Conservation (phyloP, 1,140 invertebrate genomes). For the Apocrypta bakeri region DNA sequence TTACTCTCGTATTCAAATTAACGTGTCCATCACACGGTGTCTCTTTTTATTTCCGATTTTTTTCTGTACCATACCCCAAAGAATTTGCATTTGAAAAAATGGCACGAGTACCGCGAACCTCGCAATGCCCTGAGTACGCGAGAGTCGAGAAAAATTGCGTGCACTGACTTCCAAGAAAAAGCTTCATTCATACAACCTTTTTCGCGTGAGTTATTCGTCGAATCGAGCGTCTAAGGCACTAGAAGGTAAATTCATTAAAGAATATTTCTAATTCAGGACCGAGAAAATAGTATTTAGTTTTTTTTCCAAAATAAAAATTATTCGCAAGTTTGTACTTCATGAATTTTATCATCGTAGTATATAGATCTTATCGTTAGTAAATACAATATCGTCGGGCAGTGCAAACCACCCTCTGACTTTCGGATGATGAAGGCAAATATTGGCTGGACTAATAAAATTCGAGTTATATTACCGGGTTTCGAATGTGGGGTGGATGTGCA, state of each 20-base stretch:
- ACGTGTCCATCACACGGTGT: neutral
- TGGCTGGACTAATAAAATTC: neutral
- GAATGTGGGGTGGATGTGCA: neutral
- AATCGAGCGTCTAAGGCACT: neutral
- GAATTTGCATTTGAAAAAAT: slow-evolving; percentile 21
- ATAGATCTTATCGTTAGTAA: neutral
- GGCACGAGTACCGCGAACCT: neutral
- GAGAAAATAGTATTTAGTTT: too few species aligned
- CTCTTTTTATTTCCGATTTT: neutral
- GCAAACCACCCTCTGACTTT: neutral
- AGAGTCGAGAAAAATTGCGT: neutral
- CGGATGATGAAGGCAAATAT: neutral
- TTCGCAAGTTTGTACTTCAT: too few species aligned
- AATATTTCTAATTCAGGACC: neutral
- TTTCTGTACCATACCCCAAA: neutral
- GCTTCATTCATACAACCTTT: slow-evolving; percentile 11
- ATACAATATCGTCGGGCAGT: neutral
- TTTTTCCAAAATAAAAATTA: too few species aligned
- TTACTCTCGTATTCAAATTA: neutral
- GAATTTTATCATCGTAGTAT: neutral
- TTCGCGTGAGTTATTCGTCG: neutral
- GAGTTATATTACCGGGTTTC: neutral
- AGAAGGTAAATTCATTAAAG: neutral
- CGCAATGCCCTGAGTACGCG: neutral
- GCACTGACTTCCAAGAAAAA: neutral